Evolutionary conservation across 2,888 invertebrate genomes (phyloP).

Genomic region (Colostygia pectinataria): DNA sequence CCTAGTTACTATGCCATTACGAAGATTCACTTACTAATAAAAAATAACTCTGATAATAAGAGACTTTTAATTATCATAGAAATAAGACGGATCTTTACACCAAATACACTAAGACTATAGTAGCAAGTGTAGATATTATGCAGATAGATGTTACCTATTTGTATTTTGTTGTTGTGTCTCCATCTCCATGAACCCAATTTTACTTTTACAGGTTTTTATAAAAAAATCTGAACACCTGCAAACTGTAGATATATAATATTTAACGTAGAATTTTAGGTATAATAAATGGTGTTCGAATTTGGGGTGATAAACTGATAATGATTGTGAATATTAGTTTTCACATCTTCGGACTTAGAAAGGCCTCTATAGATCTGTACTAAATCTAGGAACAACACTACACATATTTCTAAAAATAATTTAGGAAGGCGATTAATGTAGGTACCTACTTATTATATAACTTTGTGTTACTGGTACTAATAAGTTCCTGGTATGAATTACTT

Average conservation of each 20-base stretch:
- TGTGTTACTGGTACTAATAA: conserved; percentile 26
- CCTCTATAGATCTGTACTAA: too few species aligned
- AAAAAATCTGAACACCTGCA: too few species aligned
- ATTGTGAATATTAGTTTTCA: too few species aligned
- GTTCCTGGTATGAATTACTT: conserved; percentile 37
- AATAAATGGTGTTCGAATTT: too few species aligned
- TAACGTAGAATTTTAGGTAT: too few species aligned
- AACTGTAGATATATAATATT: too few species aligned
- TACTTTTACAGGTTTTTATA: not conserved
- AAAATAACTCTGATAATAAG: conserved; percentile 31
- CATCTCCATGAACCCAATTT: conserved; percentile 40
- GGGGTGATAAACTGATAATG: too few species aligned
- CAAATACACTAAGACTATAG: conserved; percentile 77
- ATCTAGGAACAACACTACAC: too few species aligned
- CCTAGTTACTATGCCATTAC: not conserved
- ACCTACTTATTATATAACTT: too few species aligned
- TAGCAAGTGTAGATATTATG: conserved; percentile 59
- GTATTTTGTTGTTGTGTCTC: conserved; percentile 60
- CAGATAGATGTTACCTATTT: conserved; percentile 70
- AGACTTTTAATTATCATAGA: conserved; percentile 59
- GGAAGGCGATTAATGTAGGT: too few species aligned
- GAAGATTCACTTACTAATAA: conserved; percentile 29
- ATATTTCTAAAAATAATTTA: too few species aligned
- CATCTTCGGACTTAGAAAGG: too few species aligned
- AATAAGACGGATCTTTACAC: conserved; percentile 80